Evolutionary conservation across 2,113 vertebrate genomes (phyloP), one percentile per base, ranked within the genome.

Genomic region (Callaeas wilsoni): DNA sequence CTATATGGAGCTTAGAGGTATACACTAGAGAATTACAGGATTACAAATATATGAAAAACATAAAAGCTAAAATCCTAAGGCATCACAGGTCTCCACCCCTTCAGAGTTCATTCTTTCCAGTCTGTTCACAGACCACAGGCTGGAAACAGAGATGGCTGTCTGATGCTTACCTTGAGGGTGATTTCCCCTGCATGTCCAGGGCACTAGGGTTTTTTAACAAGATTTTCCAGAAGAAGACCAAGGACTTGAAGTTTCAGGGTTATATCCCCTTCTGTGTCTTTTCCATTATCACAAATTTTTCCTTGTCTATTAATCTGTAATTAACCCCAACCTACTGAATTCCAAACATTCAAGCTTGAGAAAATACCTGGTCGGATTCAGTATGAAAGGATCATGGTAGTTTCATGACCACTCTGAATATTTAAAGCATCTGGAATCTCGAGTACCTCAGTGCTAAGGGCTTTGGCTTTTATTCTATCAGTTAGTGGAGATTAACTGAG

Each of bases 61-160:
- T n/a, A n/a, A n/a, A n/a, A n/a, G n/a, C n/a, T n/a, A n/a, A n/a
- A n/a, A n/a, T n/a, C n/a, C n/a, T n/a, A n/a, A n/a, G n/a, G n/a
- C n/a, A n/a, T n/a, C 27, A 52, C 35, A 59, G 23, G 7, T 65
- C 70, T 56, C 13, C 29, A 49, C 30, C 21, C 10, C 39, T 57
- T 57, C 4, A 7, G 55, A 70, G 22, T 13, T 64, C 26, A 46
- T 65, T 39, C 7, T 57, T 57, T 29, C n/a, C n/a, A n/a, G n/a
- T 0, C 0, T 35, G 16, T 57, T 73, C 55, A 69, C 4, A 6
- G 37, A 53, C 15, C 4, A 1, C 9, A 65, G n/a, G 12, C 32
- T 91, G 59, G 67, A 79, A 87, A n/a, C 20, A 90, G 55, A 62
- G 41, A 65, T 10, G 12, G 10, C 7, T 74, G 17, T 33, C 25